Base-by-base conservation (phyloP, 1,140 invertebrate genomes). In the Hylaeus volcanicus region DNA sequence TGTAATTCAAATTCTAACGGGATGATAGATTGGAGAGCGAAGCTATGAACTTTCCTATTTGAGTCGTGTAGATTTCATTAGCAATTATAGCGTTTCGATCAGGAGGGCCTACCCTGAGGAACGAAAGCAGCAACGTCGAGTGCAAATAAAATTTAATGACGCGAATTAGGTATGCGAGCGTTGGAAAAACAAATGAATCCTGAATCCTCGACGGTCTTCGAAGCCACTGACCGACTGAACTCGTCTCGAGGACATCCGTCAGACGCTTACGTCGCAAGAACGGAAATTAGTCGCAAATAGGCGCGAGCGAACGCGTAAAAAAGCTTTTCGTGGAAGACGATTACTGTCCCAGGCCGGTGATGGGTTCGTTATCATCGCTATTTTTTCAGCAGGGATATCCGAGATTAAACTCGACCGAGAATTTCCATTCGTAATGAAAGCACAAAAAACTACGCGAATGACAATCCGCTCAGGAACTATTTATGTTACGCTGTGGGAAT, bases 401-500 rank as follows among this genome's bases (percentile, higher is more conserved):
- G 41, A 71, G 71, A 74, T 79, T 55, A 79, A 79, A 65, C 77
- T 45, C 76, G 58, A 74, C 51, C 55, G 71, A 81, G 79, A 84
- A 83, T 82, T 84, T 86, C 79, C 78, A 68, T 82, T 84, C 82
- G 79, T 83, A 87, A 87, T 72, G 61, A 85, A 83, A 84, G 82
- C 82, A 77, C 75, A 69, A 82, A 83, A 88, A 88, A 81, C 82
- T 87, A 80, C 74, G 58, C 37, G 26, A 3, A 56, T n/a, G 53
- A 11, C 39, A n/a, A 26, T 41, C 5, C 8, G 68, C 48, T 6
- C 37, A 39, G 8, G 56, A 41, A 72, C 76, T 78, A 78, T 78
- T 71, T 72, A 72, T 71, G 66, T 55, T 37, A 9, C 45, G 58
- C 48, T 43, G 5, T 37, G 11, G n/a, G 8, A 48, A 78, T 78